phyloP scores from a whole-genome alignment of 1,140 invertebrate species.

The Phenacoccus solenopsis region DNA sequence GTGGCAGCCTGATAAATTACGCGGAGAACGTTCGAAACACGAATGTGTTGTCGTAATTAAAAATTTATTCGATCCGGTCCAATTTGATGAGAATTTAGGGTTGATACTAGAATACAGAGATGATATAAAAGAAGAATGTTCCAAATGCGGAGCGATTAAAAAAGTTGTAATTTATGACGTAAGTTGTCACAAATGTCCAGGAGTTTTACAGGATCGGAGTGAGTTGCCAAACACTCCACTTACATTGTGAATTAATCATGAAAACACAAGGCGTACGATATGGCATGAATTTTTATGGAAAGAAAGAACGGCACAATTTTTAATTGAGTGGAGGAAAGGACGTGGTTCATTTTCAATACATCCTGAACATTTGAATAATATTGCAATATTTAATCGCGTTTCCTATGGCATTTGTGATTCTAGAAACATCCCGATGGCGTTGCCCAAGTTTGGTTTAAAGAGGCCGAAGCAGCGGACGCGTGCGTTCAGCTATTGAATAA shows the following conservation, averaged over 20 bases:
- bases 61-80: conserved; percentile 80
- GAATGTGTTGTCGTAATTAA: conserved; percentile 88
- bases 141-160: conserved; percentile 82
- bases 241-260: too few relatives aligned
- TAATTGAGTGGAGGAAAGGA: not conserved
- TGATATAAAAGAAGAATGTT: conserved; percentile 76
- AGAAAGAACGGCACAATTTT: too few relatives aligned
- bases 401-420: conserved; percentile 28
- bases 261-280: too few relatives aligned
- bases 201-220: too few relatives aligned
- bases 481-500: conserved; percentile 81
- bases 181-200: conserved; percentile 41
- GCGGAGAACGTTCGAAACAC: conserved; percentile 67
- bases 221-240: too few relatives aligned
- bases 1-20: conserved; percentile 86
- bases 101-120: conserved; percentile 83
- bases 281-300: too few relatives aligned
- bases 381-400: too few relatives aligned
- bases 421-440: conserved; percentile 88
- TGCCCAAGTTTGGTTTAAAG: conserved; percentile 79
- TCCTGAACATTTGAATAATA: too few relatives aligned
- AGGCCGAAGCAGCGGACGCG: conserved; percentile 78
- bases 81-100: conserved; percentile 80
- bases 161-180: conserved; percentile 90
- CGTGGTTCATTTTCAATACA: not conserved